Evolutionary conservation across 2,888 invertebrate species (phyloP), one percentile per base, ranked within the genome.

Genomic region (Luperina nickerlii): DNA sequence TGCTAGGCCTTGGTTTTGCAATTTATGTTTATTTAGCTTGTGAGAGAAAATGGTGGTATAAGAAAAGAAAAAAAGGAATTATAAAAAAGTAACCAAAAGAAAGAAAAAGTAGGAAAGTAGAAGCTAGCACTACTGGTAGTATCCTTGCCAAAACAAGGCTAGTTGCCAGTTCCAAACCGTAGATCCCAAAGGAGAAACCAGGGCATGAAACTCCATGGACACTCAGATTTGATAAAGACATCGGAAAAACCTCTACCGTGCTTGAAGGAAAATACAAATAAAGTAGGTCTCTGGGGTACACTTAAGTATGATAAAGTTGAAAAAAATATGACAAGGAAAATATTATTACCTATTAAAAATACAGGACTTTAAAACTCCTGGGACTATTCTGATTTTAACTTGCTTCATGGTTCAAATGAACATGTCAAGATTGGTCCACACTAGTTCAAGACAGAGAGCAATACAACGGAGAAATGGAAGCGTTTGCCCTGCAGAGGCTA

Each of bases 241-340:
- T 32, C 32, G 32, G 32, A 32, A 32, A 32, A 32, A 32, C 32
- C 32, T 32, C 32, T 54, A 65, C 20, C 38, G 9, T 45, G 13
- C 20, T 51, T 65, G 9, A 57, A 8, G 6, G 32, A 48, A 72
- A 38, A 69, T 42, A 62, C 51, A 51, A 38, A 48, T 11, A 27
- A 42, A 71, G 48, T 48, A 15, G 9, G 2, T 20, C 24, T 42
- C 42, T 51, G 27, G 51, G 4, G 38, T 65, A 38, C 24, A 57
- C 2, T 27, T 57, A 18, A 45, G n/a, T 81, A 65, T 9, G 38
- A 66, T 66, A 57, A 63, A 57, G 63, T 71, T 71, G 18, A 18
- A 48, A 71, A 24, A 74, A 74, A 66, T 51, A 32, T 60, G 57
- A 32, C 51, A 51, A 67, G 66, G 57, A 73, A 81, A 62, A 63